These are phyloP conservation scores for Diarsia brunnea DNA, from an alignment of 2,888 invertebrate species.

Conservation along the genomic window DNA sequence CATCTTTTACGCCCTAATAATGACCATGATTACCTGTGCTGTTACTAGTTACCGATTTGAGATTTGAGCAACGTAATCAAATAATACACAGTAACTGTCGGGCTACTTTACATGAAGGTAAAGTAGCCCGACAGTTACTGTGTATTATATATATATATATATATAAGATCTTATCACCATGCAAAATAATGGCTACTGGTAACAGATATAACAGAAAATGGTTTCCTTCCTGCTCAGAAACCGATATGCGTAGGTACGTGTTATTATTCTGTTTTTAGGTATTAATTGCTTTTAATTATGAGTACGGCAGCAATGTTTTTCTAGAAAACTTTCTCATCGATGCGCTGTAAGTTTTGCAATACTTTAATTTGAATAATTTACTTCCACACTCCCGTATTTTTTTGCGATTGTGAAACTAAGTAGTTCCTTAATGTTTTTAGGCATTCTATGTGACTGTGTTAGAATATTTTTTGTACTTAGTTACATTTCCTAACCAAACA, in stretches of 20 bases:
- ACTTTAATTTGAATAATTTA: conserved; percentile 10
- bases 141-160: too few relatives aligned
- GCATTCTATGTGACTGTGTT: neutral
- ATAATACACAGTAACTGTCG: neutral
- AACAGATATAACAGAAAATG: neutral
- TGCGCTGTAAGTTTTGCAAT: conserved; percentile 7
- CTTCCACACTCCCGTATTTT: neutral
- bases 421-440: neutral
- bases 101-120: too few relatives aligned
- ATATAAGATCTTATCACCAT: conserved; percentile 26
- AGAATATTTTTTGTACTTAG: neutral
- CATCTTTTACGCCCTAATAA: conserved; percentile 34
- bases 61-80: conserved; percentile 18
- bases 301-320: conserved; percentile 30
- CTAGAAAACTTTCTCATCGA: conserved; percentile 31
- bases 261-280: conserved; percentile 31
- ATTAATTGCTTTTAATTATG: conserved; percentile 35
- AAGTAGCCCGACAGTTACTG: too few relatives aligned
- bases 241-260: conserved; percentile 32
- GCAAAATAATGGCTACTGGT: conserved; percentile 9
- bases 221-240: conserved; percentile 24
- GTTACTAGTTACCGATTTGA: neutral
- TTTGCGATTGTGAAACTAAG: conserved; percentile 5
- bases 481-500: neutral
- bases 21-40: conserved; percentile 13